Percentiles rank a stretch among this genome's conserved stretches.
phyloP scores from a whole-genome alignment of 2,888 invertebrate genomes.

The Argyresthia goedartella region DNA sequence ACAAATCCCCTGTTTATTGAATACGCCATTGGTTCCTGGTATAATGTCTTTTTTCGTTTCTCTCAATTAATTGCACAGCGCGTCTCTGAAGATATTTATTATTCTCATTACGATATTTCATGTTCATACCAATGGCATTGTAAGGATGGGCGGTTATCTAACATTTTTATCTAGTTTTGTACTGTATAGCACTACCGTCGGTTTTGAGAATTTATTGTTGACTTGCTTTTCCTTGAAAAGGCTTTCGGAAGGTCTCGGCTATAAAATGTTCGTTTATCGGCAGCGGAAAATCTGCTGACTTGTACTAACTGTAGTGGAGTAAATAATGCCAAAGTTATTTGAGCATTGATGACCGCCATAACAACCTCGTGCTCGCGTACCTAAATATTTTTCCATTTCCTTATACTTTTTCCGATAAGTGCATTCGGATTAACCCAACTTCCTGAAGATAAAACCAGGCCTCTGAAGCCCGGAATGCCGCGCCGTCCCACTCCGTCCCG shows the following conservation, averaged over 20 bases:
- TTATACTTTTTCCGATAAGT: too few relatives aligned
- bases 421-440: conserved; percentile 10
- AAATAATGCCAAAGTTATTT: too few relatives aligned
- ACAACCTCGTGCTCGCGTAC: background rate
- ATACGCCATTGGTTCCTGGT: background rate
- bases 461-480: conserved; percentile 19
- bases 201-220: background rate
- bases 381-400: background rate
- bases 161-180: background rate
- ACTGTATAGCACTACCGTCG: background rate
- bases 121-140: background rate
- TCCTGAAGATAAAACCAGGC: conserved; percentile 24
- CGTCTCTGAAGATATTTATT: background rate
- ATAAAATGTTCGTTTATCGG: background rate
- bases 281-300: too few relatives aligned
- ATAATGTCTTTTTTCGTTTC: too few relatives aligned
- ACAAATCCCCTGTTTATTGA: background rate
- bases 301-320: too few relatives aligned
- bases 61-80: background rate
- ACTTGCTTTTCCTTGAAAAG: background rate
- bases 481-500: conserved; percentile 23
- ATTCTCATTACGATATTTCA: background rate
- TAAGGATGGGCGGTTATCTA: background rate
- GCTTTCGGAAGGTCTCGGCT: background rate
- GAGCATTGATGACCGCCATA: too few relatives aligned